A percentile compares a stretch with the other conserved stretches of the same genome.
phyloP scores from a whole-genome alignment of 2,113 vertebrate genomes.

The Onychostoma macrolepis region DNA sequence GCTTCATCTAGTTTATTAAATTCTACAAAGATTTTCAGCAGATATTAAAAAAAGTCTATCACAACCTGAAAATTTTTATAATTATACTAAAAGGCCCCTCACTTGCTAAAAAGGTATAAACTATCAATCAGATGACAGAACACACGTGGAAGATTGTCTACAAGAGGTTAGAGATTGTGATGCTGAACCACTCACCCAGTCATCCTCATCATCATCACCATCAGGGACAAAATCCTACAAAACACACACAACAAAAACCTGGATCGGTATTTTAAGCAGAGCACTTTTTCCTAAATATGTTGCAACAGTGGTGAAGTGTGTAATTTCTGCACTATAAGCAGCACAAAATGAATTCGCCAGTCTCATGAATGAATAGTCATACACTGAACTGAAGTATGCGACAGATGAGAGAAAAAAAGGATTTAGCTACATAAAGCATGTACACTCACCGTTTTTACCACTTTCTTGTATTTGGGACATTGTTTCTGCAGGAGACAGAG shows the following conservation, averaged over 20 bases:
- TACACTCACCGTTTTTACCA: background rate
- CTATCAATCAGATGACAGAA: background rate
- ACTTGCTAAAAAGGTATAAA: background rate
- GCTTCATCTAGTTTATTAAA: background rate
- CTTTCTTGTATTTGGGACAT: background rate
- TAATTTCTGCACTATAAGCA: background rate
- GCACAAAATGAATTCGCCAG: background rate
- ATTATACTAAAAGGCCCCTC: background rate
- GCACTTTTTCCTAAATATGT: background rate
- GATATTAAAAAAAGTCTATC: background rate
- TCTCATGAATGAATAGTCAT: background rate
- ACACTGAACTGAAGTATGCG: background rate
- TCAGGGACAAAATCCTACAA: constrained; percentile 24
- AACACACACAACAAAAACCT: background rate
- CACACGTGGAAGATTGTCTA: background rate
- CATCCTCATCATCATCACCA: constrained; percentile 17
- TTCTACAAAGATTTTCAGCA: background rate
- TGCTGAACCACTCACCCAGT: background rate
- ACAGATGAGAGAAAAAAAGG: background rate
- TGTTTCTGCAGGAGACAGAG: constrained; percentile 9
- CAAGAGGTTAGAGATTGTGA: background rate
- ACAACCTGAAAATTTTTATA: background rate
- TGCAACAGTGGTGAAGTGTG: background rate
- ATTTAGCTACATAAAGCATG: background rate
- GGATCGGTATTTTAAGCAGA: background rate